phyloP scores from a whole-genome alignment of 2,113 vertebrate species.

The Tonatia bakeri region DNA sequence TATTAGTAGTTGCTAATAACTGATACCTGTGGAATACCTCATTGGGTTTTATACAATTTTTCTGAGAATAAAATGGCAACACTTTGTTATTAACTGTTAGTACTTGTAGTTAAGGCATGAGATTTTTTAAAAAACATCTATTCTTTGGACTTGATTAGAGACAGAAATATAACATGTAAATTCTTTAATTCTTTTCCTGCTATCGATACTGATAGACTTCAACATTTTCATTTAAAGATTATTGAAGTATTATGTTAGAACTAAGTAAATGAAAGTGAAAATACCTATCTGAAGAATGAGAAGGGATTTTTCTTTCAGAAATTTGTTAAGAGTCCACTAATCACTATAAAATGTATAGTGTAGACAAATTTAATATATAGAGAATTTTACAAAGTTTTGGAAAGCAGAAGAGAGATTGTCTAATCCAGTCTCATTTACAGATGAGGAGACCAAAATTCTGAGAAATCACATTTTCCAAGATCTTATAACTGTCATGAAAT shows the following conservation, averaged over 20 bases:
- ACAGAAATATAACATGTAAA: neutral
- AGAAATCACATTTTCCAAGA: neutral
- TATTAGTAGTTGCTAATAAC: neutral
- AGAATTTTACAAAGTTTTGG: neutral
- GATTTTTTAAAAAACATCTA: neutral
- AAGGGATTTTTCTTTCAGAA: neutral
- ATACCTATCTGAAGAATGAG: neutral
- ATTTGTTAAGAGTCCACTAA: neutral
- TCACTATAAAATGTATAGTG: neutral
- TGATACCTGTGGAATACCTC: neutral
- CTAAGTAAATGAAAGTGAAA: conserved; percentile 5
- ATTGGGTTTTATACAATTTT: neutral
- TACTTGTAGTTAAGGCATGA: neutral
- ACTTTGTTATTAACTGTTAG: neutral
- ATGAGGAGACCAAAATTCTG: neutral
- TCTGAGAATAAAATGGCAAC: neutral
- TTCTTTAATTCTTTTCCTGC: neutral
- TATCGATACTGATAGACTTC: neutral
- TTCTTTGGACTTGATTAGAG: conserved; percentile 1
- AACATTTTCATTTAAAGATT: conserved; percentile 19
- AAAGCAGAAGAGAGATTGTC: neutral
- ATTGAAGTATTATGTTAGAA: neutral
- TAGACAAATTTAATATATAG: neutral
- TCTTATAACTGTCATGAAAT: neutral
- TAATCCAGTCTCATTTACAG: neutral